A percentile compares a stretch with the other conserved stretches of the same genome.
Evolutionary conservation across 2,113 vertebrate species (phyloP).

Genomic region (Actenoides lindsayi): DNA sequence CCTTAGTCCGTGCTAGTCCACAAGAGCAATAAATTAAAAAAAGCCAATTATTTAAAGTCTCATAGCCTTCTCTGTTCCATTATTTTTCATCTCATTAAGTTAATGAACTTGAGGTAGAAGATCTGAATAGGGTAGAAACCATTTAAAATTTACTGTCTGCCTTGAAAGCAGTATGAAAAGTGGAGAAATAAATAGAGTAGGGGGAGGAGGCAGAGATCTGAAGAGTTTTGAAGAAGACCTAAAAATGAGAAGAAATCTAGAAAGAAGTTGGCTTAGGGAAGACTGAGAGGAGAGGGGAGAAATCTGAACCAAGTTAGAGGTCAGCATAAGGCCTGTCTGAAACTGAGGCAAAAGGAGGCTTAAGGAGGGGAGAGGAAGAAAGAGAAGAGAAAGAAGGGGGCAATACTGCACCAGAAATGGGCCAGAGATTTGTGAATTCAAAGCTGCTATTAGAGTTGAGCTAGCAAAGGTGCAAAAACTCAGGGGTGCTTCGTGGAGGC

Average conservation of each 20-base stretch:
- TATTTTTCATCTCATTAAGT: conserved; percentile 44
- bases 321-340: not conserved
- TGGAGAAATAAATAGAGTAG: not conserved
- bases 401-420: not conserved
- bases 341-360: not conserved
- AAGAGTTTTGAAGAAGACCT: not conserved
- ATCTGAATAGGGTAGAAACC: not conserved
- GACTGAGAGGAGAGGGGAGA: not conserved
- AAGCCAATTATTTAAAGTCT: conserved; percentile 51
- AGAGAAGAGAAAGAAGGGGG: not conserved
- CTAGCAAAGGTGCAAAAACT: not conserved
- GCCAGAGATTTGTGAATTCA: not conserved
- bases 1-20: conserved; percentile 26
- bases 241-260: not conserved
- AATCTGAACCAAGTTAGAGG: not conserved
- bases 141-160: not conserved
- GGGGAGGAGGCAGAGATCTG: not conserved
- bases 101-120: conserved; percentile 44
- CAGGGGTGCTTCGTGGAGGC: not conserved
- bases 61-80: not conserved
- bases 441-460: not conserved
- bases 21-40: conserved; percentile 39
- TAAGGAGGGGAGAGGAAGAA: not conserved
- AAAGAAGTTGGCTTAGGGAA: not conserved
- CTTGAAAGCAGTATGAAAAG: not conserved